A percentile compares a stretch with the other conserved stretches of the same genome.
These are phyloP conservation scores for Cephonodes hylas DNA, from an alignment of 2,888 invertebrate genomes.

Conservation along the genomic window DNA sequence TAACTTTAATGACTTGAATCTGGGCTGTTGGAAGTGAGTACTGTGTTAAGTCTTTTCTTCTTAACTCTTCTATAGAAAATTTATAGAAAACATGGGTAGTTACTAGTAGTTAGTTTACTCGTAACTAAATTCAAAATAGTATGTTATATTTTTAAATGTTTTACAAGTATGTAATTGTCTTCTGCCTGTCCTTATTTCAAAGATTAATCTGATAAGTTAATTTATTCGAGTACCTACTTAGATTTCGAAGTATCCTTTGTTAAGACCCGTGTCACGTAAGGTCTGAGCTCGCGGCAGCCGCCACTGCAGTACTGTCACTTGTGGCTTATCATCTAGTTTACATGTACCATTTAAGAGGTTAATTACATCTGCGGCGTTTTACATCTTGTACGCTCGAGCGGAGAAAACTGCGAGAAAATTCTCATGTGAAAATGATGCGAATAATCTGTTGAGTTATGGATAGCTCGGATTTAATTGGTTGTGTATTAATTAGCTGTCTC, in stretches of 20 bases:
- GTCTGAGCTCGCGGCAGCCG: not conserved
- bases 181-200: too few relatives aligned
- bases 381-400: not conserved
- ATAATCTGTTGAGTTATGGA: not conserved
- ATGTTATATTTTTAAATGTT: too few relatives aligned
- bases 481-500: not conserved
- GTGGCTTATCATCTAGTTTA: not conserved
- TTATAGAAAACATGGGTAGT: too few relatives aligned
- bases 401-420: slow-evolving; percentile 1
- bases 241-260: not conserved
- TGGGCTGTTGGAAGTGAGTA: too few relatives aligned
- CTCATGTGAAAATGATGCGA: not conserved
- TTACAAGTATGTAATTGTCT: too few relatives aligned
- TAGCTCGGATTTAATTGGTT: not conserved
- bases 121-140: too few relatives aligned
- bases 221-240: not conserved
- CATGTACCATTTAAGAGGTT: slow-evolving; percentile 6
- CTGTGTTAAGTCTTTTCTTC: too few relatives aligned
- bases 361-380: not conserved
- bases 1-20: too few relatives aligned
- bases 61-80: too few relatives aligned
- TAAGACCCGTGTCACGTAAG: not conserved
- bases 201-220: too few relatives aligned
- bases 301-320: not conserved
- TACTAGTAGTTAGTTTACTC: too few relatives aligned